Percentiles rank a stretch among this genome's conserved stretches.
Conservation (phyloP, 2,797 vertebrate genomes). For the Hipposideros larvatus region DNA sequence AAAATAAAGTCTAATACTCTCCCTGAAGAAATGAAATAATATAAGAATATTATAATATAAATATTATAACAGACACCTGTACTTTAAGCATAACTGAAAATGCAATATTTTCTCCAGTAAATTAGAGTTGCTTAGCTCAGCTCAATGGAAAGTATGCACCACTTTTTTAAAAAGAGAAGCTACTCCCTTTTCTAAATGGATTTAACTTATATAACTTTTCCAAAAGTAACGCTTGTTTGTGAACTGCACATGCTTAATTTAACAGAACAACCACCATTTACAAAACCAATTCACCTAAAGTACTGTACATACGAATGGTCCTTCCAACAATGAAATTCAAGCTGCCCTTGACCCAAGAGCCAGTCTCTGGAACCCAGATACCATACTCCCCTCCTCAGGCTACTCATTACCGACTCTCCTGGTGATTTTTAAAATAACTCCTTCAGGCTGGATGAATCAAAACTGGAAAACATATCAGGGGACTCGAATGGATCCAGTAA, state of each 20-base stretch:
- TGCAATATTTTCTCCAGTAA: neutral
- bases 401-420: neutral
- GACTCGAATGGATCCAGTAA: neutral
- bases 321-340: neutral
- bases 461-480: neutral
- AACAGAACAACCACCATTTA: neutral
- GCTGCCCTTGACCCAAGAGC: neutral
- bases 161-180: neutral
- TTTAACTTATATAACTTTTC: neutral
- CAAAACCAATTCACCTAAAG: neutral
- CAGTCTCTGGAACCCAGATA: too few relatives aligned
- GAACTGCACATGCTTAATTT: neutral
- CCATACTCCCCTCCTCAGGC: accelerated
- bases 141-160: neutral
- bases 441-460: neutral
- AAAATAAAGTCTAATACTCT: neutral
- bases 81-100: constrained; percentile 12
- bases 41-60: neutral
- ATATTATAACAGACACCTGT: neutral
- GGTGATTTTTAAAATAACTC: neutral
- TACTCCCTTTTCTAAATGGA: neutral
- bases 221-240: neutral
- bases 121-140: neutral
- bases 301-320: neutral
- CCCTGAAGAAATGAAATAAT: neutral